phyloP scores from a whole-genome alignment of 2,888 invertebrate genomes.

The Xanthorhoe designata region DNA sequence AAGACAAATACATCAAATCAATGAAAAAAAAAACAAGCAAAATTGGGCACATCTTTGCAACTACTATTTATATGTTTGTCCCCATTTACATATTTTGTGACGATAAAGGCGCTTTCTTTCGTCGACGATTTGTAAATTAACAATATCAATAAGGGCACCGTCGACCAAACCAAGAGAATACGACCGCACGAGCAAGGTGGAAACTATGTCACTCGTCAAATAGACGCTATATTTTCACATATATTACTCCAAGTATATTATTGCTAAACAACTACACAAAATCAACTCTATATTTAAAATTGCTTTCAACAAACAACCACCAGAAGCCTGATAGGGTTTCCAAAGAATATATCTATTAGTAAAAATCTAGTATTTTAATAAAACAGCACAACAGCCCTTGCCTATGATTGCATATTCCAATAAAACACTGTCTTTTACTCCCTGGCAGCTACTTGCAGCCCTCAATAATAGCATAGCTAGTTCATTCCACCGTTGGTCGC shows the following conservation, averaged over 20 bases:
- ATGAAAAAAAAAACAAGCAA: not conserved
- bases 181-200: conserved; percentile 29
- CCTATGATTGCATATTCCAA: not conserved
- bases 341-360: not conserved
- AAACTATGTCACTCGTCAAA: not conserved
- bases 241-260: not conserved
- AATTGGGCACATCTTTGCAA: not conserved
- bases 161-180: conserved; percentile 26
- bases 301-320: not conserved
- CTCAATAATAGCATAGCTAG: not conserved
- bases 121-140: conserved; percentile 17
- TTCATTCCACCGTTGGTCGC: not conserved
- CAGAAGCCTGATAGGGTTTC: not conserved
- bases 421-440: not conserved
- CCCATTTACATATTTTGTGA: conserved; percentile 20
- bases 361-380: not conserved
- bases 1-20: conserved; percentile 4
- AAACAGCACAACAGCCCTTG: not conserved
- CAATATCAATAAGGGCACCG: conserved; percentile 20
- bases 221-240: not conserved
- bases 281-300: not conserved
- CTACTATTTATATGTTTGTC: conserved; percentile 7
- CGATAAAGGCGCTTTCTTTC: conserved; percentile 6
- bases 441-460: too few species aligned
- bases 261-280: not conserved